Conservation (phyloP, 1,140 invertebrate species). For the Chlorops oryzae region DNA sequence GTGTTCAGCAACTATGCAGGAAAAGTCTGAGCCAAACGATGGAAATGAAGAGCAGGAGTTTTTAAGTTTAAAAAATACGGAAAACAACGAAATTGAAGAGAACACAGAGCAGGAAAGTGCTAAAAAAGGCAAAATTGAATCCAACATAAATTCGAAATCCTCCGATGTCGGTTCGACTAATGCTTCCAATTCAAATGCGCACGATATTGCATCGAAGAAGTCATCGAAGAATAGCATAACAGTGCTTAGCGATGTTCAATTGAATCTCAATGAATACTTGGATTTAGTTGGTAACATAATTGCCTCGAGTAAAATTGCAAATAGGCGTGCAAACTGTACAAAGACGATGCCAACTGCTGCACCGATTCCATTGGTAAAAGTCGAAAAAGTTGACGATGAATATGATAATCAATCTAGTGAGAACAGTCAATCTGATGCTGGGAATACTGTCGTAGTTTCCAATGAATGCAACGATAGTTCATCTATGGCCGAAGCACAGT, state of each 20-base stretch:
- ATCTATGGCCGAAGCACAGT: too few relatives aligned
- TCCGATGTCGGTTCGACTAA: not conserved
- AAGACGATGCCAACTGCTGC: conserved; percentile 30
- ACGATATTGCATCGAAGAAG: not conserved
- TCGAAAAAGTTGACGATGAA: conserved; percentile 44
- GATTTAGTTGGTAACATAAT: conserved; percentile 44
- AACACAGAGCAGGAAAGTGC: too few relatives aligned
- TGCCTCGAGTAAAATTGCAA: conserved; percentile 37
- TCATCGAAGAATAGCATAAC: conserved; percentile 35
- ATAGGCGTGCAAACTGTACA: conserved; percentile 16
- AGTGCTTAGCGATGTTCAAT: conserved; percentile 41
- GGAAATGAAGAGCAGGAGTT: conserved; percentile 11
- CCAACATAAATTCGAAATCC: not conserved
- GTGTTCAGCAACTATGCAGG: too few relatives aligned
- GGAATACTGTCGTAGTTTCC: too few relatives aligned
- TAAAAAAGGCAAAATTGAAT: conserved; percentile 2
- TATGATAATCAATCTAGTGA: too few relatives aligned
- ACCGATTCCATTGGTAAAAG: conserved; percentile 37
- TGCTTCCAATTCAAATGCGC: not conserved
- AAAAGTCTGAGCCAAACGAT: too few relatives aligned
- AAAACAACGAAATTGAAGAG: too few relatives aligned
- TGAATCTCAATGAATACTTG: conserved; percentile 43
- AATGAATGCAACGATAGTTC: too few relatives aligned
- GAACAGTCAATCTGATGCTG: too few relatives aligned
- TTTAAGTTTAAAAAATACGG: too few relatives aligned